These are phyloP conservation scores for Neoseiulus cucumeris DNA, from an alignment of 1,140 invertebrate species.

Conservation along the genomic window DNA sequence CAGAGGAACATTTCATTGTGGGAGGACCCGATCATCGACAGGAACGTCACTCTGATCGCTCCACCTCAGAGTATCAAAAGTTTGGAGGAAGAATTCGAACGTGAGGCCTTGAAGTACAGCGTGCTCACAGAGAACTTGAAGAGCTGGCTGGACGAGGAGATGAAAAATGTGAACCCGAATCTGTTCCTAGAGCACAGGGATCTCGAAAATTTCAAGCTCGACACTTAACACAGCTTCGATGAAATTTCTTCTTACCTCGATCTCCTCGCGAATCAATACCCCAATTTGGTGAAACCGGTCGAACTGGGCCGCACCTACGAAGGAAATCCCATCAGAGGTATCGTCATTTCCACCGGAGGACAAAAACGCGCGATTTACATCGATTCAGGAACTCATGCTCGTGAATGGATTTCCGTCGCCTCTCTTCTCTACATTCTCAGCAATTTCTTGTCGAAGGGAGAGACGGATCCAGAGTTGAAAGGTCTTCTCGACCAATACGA, in stretches of 20 bases:
- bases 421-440: conserved; percentile 60
- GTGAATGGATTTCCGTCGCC: conserved; percentile 77
- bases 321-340: conserved; percentile 12
- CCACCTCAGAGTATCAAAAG: not conserved
- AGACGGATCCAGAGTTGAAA: conserved; percentile 22
- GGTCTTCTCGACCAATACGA: conserved; percentile 27
- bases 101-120: not conserved
- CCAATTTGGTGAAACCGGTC: conserved; percentile 29
- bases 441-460: conserved; percentile 37
- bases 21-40: not conserved
- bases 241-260: conserved; percentile 30
- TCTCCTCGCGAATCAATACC: conserved; percentile 26
- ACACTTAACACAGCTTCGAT: not conserved
- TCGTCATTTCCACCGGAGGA: not conserved
- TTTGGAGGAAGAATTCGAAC: not conserved
- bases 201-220: not conserved
- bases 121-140: not conserved
- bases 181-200: not conserved
- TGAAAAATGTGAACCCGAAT: not conserved
- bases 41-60: not conserved
- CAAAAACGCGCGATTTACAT: conserved; percentile 19
- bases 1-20: not conserved
- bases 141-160: not conserved
- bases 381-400: conserved; percentile 51
- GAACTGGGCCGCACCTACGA: conserved; percentile 37